Evolutionary conservation across 2,888 invertebrate genomes (phyloP).

Genomic region (Apotomis capreana): DNA sequence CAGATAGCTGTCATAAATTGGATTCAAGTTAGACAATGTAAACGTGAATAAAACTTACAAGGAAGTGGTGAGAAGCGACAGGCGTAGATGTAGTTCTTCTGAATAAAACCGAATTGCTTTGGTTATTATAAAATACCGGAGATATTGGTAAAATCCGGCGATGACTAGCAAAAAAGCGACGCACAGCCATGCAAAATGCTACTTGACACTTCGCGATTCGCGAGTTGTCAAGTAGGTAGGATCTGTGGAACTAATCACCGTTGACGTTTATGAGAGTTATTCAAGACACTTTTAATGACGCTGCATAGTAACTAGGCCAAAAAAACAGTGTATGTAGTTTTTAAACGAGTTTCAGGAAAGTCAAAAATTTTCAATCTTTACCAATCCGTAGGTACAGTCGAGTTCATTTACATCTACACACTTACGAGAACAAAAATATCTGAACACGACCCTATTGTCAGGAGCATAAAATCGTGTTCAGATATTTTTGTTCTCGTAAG

Average conservation of each 20-base stretch:
- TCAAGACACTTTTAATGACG: slow-evolving; percentile 8
- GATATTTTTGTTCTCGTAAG: too few species aligned
- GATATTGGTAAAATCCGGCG: slow-evolving; percentile 69
- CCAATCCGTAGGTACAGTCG: too few species aligned
- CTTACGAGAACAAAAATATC: too few species aligned
- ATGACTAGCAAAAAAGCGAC: slow-evolving; percentile 79
- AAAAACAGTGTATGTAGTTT: neutral
- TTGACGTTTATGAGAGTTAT: slow-evolving; percentile 10
- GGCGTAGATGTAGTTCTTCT: slow-evolving; percentile 46
- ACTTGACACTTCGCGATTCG: slow-evolving; percentile 63
- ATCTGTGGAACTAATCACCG: neutral
- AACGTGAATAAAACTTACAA: slow-evolving; percentile 54
- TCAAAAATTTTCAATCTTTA: too few species aligned
- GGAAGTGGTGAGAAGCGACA: slow-evolving; percentile 47
- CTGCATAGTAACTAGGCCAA: neutral
- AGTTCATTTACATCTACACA: too few species aligned
- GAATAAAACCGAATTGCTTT: slow-evolving; percentile 49
- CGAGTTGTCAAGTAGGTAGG: slow-evolving; percentile 49
- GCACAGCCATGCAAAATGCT: slow-evolving; percentile 65
- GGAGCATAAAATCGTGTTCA: too few species aligned
- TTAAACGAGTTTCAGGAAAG: too few species aligned
- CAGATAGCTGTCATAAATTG: slow-evolving; percentile 38
- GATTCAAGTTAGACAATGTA: slow-evolving; percentile 29
- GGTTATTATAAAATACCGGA: slow-evolving; percentile 60
- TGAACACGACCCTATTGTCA: too few species aligned